A percentile compares a stretch with the other conserved stretches of the same genome.
Conservation (phyloP, 2,888 invertebrate genomes). For the Drosophila ustulata region DNA sequence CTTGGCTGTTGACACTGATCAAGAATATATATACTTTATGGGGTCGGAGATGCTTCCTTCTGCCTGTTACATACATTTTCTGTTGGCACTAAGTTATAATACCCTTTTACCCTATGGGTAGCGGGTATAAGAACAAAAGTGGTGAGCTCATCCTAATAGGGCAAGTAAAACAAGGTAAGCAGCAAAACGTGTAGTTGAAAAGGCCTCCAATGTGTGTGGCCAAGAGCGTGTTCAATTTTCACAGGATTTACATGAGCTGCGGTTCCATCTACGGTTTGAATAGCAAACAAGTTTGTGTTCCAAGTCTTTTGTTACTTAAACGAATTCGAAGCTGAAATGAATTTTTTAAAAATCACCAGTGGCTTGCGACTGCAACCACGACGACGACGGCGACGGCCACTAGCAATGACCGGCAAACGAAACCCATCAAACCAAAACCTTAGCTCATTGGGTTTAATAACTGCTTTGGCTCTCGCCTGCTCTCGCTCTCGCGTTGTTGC, state of each 20-base stretch:
- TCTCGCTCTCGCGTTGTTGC: slow-evolving; percentile 64
- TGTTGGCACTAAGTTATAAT: too few relatives aligned
- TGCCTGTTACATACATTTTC: too few relatives aligned
- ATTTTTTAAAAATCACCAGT: slow-evolving; percentile 67
- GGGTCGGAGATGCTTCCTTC: too few relatives aligned
- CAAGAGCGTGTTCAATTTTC: slow-evolving; percentile 38
- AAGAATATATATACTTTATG: too few relatives aligned
- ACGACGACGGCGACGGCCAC: slow-evolving; percentile 41
- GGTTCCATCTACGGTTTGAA: slow-evolving; percentile 1
- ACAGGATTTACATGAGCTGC: slow-evolving; percentile 63
- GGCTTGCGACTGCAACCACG: slow-evolving; percentile 55
- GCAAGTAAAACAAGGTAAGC: slow-evolving; percentile 8
- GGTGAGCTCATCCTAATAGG: slow-evolving; percentile 36
- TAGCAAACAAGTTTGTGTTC: slow-evolving; percentile 59
- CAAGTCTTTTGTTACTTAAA: slow-evolving; percentile 62
- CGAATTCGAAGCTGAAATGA: slow-evolving; percentile 40
- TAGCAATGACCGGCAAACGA: slow-evolving; percentile 50
- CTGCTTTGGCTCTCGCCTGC: slow-evolving; percentile 3
- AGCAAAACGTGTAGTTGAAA: slow-evolving; percentile 17
- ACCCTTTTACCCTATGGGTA: too few relatives aligned
- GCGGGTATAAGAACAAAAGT: too few relatives aligned
- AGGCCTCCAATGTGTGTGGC: slow-evolving; percentile 66
- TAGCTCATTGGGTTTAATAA: slow-evolving; percentile 48
- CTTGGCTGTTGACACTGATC: too few relatives aligned
- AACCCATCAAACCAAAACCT: slow-evolving; percentile 67